Evolutionary conservation across 2,113 vertebrate species (phyloP).

Genomic region (Tetrax tetrax): DNA sequence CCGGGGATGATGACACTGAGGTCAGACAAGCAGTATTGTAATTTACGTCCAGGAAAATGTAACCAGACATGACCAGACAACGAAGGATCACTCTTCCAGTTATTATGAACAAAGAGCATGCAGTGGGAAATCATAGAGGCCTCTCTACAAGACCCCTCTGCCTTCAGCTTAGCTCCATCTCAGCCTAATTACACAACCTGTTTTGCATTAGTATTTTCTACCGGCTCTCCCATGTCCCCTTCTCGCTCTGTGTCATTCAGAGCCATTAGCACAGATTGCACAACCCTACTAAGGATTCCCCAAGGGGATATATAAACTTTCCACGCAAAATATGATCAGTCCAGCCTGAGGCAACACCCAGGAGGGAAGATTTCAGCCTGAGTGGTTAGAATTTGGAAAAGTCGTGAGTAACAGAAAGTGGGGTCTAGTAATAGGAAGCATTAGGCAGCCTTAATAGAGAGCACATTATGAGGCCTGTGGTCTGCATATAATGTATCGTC

Average conservation of each 20-base stretch:
- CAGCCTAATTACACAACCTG: neutral
- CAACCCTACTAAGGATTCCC: neutral
- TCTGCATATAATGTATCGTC: slow-evolving; percentile 32
- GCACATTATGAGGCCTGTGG: neutral
- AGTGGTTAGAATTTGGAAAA: neutral
- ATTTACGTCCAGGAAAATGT: slow-evolving; percentile 58
- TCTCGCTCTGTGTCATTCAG: neutral
- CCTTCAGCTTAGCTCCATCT: slow-evolving; percentile 23
- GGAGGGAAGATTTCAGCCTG: neutral
- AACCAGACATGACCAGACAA: slow-evolving; percentile 58
- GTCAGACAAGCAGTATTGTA: slow-evolving; percentile 41
- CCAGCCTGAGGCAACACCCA: slow-evolving; percentile 7
- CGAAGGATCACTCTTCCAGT: slow-evolving; percentile 22
- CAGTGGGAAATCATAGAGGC: slow-evolving; percentile 8
- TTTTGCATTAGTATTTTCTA: slow-evolving; percentile 29
- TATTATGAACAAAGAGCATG: slow-evolving; percentile 44
- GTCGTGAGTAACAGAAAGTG: slow-evolving; percentile 2
- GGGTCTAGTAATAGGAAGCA: slow-evolving; percentile 4
- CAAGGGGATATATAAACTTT: neutral
- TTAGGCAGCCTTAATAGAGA: slow-evolving; percentile 29
- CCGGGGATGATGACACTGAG: slow-evolving; percentile 25
- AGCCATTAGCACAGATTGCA: slow-evolving; percentile 37
- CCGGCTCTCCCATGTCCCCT: neutral
- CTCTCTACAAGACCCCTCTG: slow-evolving; percentile 30
- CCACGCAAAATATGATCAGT: neutral